Evolutionary conservation across 2,113 vertebrate species (phyloP).

Genomic region (Todiramphus chloris): DNA sequence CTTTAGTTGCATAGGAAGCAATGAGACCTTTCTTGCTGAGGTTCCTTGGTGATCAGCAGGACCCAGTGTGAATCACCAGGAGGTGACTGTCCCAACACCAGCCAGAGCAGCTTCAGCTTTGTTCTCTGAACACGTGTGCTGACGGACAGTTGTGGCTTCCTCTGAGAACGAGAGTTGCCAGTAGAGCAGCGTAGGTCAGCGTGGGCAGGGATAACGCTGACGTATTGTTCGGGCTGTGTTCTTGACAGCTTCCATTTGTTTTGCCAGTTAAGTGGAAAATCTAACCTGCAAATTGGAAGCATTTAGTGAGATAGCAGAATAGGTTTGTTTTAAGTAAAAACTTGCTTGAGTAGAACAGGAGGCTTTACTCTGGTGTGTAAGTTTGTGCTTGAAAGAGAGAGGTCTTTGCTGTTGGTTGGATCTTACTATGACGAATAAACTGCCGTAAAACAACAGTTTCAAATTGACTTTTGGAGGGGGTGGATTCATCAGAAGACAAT

Average conservation of each 20-base stretch:
- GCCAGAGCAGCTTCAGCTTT: neutral
- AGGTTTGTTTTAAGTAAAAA: constrained; percentile 7
- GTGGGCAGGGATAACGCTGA: neutral
- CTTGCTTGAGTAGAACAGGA: neutral
- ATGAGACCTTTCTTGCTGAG: neutral
- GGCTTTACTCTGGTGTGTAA: neutral
- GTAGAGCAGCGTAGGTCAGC: neutral
- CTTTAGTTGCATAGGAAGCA: neutral
- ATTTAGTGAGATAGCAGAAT: constrained; percentile 22
- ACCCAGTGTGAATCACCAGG: neutral
- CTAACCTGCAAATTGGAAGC: neutral
- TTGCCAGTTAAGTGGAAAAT: constrained; percentile 49
- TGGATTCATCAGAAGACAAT: neutral
- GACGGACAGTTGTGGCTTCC: neutral
- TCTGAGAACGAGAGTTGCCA: neutral
- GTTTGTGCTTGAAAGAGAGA: neutral
- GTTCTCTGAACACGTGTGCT: neutral
- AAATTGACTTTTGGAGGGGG: neutral
- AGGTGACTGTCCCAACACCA: neutral
- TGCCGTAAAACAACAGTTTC: neutral
- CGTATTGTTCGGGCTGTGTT: neutral
- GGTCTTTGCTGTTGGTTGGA: neutral
- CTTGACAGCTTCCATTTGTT: constrained; percentile 33
- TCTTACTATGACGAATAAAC: neutral
- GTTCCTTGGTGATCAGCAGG: neutral